Base-by-base conservation (phyloP, 2,888 invertebrate species). In the Dryobotodes eremita region DNA sequence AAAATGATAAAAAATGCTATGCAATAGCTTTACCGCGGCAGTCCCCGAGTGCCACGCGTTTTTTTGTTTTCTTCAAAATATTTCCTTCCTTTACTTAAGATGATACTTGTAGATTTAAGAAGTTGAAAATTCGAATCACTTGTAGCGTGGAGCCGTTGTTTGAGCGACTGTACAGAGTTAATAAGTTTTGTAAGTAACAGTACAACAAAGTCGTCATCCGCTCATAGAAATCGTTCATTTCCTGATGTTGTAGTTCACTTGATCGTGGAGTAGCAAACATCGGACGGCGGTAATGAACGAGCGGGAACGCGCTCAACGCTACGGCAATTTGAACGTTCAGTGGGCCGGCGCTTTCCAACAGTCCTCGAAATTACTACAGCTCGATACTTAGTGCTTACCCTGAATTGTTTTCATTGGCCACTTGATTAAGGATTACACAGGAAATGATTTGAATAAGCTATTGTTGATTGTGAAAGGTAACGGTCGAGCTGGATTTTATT, bases 321-420 rank as follows among this genome's bases (percentile, higher is more conserved):
- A 95, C 95, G 95, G 92, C 94, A 95, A 96, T 96, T 96, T 95
- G 94, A 94, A 93, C 94, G 94, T 91, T 93, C 95, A 95, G 94
- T 95, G 94, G 94, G 91, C 95, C 95, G 95, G 88, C 91, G 93
- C 93, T 92, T 90, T 92, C 92, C 93, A 94, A 94, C 95, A 92
- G 92, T 92, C 94, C 95, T 94, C 94, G 92, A 94, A 95, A 95
- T 95, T 95, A 94, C 93, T 88, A 91, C 91, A 88, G 91, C 90
- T 89, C 91, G 86, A 90, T 90, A 90, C 89, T 88, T 89, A 89
- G 86, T 86, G 81, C 86, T 84, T 90, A 85, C 86, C 77, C 85
- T 84, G 83, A 76, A 83, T 86, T 88, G 89, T 89, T 90, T 90
- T 89, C 85, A 90, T 90, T 90, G 86, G 86, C 84, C 83, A 90